phyloP scores from a whole-genome alignment of 2,888 invertebrate genomes.

The Agrochola lota region DNA sequence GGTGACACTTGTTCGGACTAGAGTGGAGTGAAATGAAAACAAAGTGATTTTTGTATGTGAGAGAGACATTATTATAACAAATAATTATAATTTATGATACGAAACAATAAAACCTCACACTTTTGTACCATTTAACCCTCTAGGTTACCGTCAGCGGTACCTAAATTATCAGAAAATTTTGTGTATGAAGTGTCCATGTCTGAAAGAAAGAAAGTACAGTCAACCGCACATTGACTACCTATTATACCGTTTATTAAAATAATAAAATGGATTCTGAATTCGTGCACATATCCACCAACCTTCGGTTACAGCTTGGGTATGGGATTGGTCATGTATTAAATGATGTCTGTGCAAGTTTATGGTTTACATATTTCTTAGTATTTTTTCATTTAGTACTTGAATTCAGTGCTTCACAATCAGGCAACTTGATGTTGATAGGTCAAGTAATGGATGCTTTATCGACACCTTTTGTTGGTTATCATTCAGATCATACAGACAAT shows the following conservation, averaged over 20 bases:
- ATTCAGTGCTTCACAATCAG: constrained; percentile 90
- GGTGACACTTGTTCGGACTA: no score
- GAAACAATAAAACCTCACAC: not conserved
- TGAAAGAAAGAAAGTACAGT: not conserved
- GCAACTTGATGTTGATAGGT: constrained; percentile 94
- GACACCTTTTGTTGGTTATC: constrained; percentile 96
- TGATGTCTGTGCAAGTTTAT: constrained; percentile 97
- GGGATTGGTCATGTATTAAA: constrained; percentile 96
- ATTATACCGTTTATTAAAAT: not conserved
- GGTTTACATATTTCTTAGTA: constrained; percentile 97
- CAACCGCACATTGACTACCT: not conserved
- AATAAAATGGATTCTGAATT: constrained; percentile 87
- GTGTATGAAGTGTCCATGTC: not conserved
- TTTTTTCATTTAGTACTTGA: constrained; percentile 93
- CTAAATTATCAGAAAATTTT: not conserved
- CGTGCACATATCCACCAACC: constrained; percentile 84
- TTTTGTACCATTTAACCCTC: not conserved
- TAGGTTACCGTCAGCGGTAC: not conserved
- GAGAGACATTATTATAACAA: not conserved
- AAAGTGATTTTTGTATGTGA: not conserved
- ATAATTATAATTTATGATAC: not conserved
- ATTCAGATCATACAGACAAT: constrained; percentile 94
- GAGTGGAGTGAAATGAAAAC: constrained; percentile 3
- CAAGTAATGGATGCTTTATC: constrained; percentile 96
- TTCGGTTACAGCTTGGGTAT: constrained; percentile 90